Percentiles rank a stretch among this genome's conserved stretches.
These are phyloP conservation scores for Tethya wilhelma DNA, from an alignment of 37 sponge, comb jelly and placozoan species.

Conservation along the genomic window DNA sequence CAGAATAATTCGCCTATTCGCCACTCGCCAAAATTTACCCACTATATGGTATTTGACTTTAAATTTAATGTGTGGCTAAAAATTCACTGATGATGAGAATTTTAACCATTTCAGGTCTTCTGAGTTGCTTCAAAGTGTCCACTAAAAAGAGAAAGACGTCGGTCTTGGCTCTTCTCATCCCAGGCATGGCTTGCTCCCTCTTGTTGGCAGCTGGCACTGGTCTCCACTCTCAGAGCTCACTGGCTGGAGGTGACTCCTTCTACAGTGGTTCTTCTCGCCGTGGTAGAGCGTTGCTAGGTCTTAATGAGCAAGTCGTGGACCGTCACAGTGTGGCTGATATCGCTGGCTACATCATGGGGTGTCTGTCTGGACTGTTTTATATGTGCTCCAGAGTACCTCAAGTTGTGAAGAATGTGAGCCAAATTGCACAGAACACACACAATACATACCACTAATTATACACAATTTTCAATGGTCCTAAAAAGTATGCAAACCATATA, in stretches of 20 bases:
- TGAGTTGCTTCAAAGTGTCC: background rate
- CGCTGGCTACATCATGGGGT: constrained; percentile 57
- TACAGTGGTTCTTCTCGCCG: background rate
- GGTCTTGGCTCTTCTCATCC: background rate
- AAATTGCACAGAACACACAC: no score
- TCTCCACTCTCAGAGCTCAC: no score
- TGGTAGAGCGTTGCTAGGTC: background rate
- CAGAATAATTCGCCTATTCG: no score
- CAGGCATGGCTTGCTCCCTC: background rate
- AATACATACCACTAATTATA: no score
- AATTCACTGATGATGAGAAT: background rate
- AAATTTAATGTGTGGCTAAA: background rate
- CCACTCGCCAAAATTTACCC: no score
- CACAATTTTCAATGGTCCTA: no score
- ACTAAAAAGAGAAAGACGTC: background rate
- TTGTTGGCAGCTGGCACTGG: background rate
- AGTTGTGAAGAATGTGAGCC: constrained; percentile 60
- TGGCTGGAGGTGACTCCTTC: background rate
- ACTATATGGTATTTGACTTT: background rate
- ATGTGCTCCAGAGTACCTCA: constrained; percentile 54
- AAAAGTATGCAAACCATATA: no score
- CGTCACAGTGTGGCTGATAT: background rate
- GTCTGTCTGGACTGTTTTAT: constrained; percentile 52
- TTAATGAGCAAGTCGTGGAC: background rate
- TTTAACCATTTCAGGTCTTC: background rate